phyloP scores from a whole-genome alignment of 1,140 invertebrate genomes.

The Hyphantria cunea region DNA sequence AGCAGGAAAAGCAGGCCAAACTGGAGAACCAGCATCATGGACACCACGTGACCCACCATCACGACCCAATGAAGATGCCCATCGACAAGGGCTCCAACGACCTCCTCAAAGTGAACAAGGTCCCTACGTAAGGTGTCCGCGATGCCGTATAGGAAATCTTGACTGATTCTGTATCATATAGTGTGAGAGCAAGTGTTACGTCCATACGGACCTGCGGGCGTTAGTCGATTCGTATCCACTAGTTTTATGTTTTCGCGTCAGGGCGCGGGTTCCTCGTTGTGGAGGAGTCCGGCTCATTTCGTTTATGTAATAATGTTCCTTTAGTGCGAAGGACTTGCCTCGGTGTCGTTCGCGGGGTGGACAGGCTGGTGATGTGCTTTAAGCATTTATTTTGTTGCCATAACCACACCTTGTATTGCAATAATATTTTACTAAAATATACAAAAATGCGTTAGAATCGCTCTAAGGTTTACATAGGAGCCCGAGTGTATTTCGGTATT shows the following conservation, averaged over 20 bases:
- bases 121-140: slow-evolving; percentile 83
- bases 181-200: slow-evolving; percentile 77
- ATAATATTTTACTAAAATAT: slow-evolving; percentile 81
- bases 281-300: slow-evolving; percentile 54
- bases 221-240: slow-evolving; percentile 76
- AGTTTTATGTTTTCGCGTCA: slow-evolving; percentile 68
- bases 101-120: slow-evolving; percentile 86
- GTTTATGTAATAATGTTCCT: slow-evolving; percentile 77
- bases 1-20: slow-evolving; percentile 91
- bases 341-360: slow-evolving; percentile 68
- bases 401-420: slow-evolving; percentile 80
- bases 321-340: slow-evolving; percentile 75
- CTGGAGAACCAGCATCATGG: slow-evolving; percentile 84
- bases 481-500: slow-evolving; percentile 74
- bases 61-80: slow-evolving; percentile 83
- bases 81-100: slow-evolving; percentile 85
- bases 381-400: slow-evolving; percentile 83
- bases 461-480: slow-evolving; percentile 70
- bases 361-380: slow-evolving; percentile 80
- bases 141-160: slow-evolving; percentile 62
- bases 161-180: slow-evolving; percentile 81
- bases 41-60: slow-evolving; percentile 80
- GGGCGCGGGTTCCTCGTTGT: slow-evolving; percentile 65
- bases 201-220: slow-evolving; percentile 64
- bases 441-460: slow-evolving; percentile 70